phyloP scores from a whole-genome alignment of 2,888 invertebrate species.

The Podotricha telesiphe region DNA sequence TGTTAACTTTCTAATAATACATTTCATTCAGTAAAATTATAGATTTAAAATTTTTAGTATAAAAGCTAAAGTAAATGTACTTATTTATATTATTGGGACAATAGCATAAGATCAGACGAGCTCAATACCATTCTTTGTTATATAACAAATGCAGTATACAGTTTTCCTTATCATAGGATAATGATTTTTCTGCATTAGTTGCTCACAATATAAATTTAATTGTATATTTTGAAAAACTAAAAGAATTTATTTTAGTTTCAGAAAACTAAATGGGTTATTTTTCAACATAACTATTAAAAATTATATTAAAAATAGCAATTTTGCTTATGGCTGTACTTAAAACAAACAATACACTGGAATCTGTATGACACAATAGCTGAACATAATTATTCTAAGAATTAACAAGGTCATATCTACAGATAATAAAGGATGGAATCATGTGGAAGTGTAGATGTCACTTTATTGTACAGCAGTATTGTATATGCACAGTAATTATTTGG shows the following conservation, averaged over 20 bases:
- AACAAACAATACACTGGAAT: constrained; percentile 57
- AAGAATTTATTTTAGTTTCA: neutral
- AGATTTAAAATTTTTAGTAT: neutral
- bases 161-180: constrained; percentile 6
- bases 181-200: neutral
- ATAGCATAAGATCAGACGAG: neutral
- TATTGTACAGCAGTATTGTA: constrained; percentile 6
- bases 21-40: neutral
- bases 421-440: constrained; percentile 49
- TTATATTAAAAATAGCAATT: constrained; percentile 15
- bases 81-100: neutral
- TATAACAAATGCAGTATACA: neutral
- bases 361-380: constrained; percentile 60
- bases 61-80: neutral
- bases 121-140: neutral
- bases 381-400: constrained; percentile 59
- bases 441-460: constrained; percentile 44
- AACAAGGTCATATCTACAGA: constrained; percentile 59
- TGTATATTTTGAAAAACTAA: neutral
- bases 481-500: constrained; percentile 23
- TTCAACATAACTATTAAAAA: neutral
- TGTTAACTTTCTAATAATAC: neutral
- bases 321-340: constrained; percentile 37
- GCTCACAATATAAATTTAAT: neutral
- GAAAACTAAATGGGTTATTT: neutral